phyloP scores from a whole-genome alignment of 2,113 vertebrate genomes.

The Condylura cristata region DNA sequence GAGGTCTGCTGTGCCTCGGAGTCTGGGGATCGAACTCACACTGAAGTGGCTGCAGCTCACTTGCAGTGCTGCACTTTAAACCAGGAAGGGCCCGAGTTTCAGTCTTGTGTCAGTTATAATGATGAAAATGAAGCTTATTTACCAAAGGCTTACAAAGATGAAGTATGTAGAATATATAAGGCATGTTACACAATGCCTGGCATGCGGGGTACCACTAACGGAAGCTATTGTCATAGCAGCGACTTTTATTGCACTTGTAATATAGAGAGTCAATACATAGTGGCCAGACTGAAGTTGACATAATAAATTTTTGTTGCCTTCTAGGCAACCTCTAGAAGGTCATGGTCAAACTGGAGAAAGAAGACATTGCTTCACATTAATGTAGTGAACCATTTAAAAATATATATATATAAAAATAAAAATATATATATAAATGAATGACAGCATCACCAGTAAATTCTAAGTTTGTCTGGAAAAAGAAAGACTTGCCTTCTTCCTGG shows the following conservation, averaged over 20 bases:
- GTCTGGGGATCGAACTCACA: too few species aligned
- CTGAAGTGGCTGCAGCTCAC: too few species aligned
- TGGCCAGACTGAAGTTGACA: constrained; percentile 29
- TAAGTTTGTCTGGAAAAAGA: neutral
- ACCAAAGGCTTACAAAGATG: neutral
- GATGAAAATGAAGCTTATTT: neutral
- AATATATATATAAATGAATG: neutral
- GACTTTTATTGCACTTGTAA: neutral
- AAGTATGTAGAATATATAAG: neutral
- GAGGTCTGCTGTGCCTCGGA: too few species aligned
- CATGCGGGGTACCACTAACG: neutral
- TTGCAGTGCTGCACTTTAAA: too few species aligned
- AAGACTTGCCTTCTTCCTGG: neutral
- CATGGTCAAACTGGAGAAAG: neutral
- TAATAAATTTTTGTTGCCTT: neutral
- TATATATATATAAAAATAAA: too few species aligned
- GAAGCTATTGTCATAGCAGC: neutral
- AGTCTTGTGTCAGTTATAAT: too few species aligned
- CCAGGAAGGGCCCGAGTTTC: too few species aligned
- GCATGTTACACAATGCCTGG: neutral
- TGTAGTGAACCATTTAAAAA: neutral
- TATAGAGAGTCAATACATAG: neutral
- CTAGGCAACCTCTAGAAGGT: neutral
- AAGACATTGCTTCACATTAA: neutral
- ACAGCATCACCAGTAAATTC: neutral